Evolutionary conservation across 2,888 invertebrate species (phyloP), one percentile per base, ranked within the genome.

Genomic region (Drosophila parthenogenetica): DNA sequence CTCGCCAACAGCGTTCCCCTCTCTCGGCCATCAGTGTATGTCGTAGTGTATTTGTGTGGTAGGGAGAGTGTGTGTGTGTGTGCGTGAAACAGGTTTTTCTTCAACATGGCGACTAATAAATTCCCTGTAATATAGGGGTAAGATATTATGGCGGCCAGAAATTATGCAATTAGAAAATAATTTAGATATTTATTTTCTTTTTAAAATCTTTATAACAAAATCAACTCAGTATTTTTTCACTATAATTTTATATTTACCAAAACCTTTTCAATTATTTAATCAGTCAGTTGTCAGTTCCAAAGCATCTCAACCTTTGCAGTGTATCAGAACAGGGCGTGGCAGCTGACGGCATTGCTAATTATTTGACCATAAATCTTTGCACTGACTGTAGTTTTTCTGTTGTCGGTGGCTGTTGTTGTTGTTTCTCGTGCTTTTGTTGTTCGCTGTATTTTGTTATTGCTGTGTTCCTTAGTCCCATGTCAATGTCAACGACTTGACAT

Each of bases 361-460:
- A 81, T 81, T 77, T 77, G 75, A 71, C 77, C 78, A 79, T 79
- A 79, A 79, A 79, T 79, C 81, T 81, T 77, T 37, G 63, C 64
- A 57, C 58, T 65, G 69, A 58, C 63, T 59, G 66, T 59, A 60
- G 50, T 65, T 49, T 66, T 65, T 55, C 51, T 46, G 35, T 39
- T 22, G 46, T 42, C 62, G 66, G 35, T 16, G 54, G 14, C 45
- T 48, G 16, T 22, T 29, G 49, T 50, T 45, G n/a, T 55, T 51
- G 22, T 46, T 71, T 10, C 45, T 22, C 5, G 22, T 62, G 11
- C 29, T 19, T 11, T 35, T 13, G 16, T 61, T 62, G 35, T 35
- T 29, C 29, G 2, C 29, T 29, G 48, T 46, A 29, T 16, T 49
- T 40, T 45, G 17, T 55, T 55, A 17, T 46, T 71, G 10, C 49